Evolutionary conservation across 1,140 invertebrate genomes (phyloP), one percentile per base, ranked within the genome.

Genomic region (Lamellibrachia luymesi): DNA sequence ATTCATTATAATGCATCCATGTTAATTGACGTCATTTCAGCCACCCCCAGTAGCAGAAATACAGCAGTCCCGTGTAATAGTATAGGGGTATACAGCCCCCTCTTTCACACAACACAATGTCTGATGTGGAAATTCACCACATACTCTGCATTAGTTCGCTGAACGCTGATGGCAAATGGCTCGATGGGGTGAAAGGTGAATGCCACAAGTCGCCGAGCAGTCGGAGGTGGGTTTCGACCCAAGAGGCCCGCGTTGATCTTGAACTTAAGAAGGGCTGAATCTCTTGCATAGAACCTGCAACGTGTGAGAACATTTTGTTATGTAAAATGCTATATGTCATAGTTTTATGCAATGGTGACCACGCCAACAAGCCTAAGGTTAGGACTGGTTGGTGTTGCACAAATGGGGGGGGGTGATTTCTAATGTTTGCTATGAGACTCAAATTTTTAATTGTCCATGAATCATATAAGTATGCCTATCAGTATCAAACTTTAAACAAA

Each of bases 111-210:
- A 93, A 50, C 64, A 50, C 92, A 93, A 56, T 93, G 96, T 91
- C 96, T 93, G 10, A 99, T 97, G 95, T 99, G 99, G 96, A 99
- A 98, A 97, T 99, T 99, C 89, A 99, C 98, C 94, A 98, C 98
- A 96, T 99, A 99, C 96, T 99, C 98, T n/a, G 98, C 97, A 96
- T 99, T 98, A 22, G 98, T 98, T 95, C 98, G 97, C 96, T 99
- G 99, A 38, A 99, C 98, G 95, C 98, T 99, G 93, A 99, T 98
- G 10, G 98, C 98, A 96, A 99, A 99, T 10, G 99, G 99, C 96
- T 99, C 98, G 64, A 97, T 98, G 0, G 99, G 99, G 97, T 99
- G 99, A 96, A 99, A 99, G n/a, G 98, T 99, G 96, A 99, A 99
- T 10, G 99, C 98, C n/a, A 99, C 98, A 2, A 99, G 97, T 94